A percentile compares a stretch with the other conserved stretches of the same genome.
These are phyloP conservation scores for Probaryconus sp. DNA, from an alignment of 1,140 invertebrate genomes.

Conservation along the genomic window DNA sequence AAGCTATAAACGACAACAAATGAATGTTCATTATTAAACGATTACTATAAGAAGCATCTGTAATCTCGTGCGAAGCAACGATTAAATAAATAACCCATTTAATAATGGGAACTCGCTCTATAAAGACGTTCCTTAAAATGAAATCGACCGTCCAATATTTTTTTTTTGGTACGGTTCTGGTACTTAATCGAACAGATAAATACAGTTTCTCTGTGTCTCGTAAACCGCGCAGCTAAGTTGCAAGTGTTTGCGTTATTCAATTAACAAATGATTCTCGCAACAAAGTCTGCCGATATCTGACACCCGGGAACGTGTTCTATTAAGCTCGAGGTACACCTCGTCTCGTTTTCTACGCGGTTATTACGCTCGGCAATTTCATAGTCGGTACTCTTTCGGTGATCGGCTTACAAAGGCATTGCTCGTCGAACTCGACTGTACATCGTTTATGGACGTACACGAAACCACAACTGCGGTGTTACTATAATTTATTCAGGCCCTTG, in stretches of 20 bases:
- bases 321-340: conserved; percentile 2
- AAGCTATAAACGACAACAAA: no score
- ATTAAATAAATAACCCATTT: no score
- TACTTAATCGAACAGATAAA: no score
- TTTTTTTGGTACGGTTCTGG: no score
- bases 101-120: no score
- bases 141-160: no score
- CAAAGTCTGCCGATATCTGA: conserved; percentile 3
- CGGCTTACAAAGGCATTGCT: conserved; percentile 13
- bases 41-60: no score
- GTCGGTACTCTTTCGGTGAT: conserved; percentile 8
- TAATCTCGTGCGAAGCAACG: no score
- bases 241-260: conserved; percentile 6
- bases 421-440: background rate
- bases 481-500: background rate
- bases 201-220: background rate
- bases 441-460: background rate
- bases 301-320: conserved; percentile 6
- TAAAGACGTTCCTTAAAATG: no score
- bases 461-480: background rate
- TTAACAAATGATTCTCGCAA: conserved; percentile 11
- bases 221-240: no score
- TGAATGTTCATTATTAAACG: no score
- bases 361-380: conserved; percentile 51
- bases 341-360: conserved; percentile 26